phyloP scores from a whole-genome alignment of 37 sponge, comb jelly and placozoan species.

The Dysidea cf. avara region DNA sequence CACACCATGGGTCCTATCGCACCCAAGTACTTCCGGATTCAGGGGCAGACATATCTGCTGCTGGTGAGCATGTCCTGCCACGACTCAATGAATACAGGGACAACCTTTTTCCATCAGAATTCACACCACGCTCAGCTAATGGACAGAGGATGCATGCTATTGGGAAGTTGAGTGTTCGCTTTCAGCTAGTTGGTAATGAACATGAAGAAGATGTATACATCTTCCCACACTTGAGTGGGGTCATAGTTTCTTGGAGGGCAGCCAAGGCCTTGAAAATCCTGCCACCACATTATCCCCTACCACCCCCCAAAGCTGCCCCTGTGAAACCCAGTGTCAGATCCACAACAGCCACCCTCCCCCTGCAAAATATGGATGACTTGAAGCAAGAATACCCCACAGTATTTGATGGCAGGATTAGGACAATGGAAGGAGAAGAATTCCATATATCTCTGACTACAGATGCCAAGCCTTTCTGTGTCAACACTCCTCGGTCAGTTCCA shows the following conservation, averaged over 20 bases:
- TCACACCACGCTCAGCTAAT: conserved; percentile 6
- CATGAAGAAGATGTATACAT: conserved; percentile 7
- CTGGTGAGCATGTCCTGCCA: background rate
- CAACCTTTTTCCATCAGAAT: conserved; percentile 20
- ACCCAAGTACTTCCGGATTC: conserved; percentile 6
- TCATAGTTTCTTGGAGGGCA: conserved; percentile 2
- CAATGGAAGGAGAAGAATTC: conserved; percentile 10
- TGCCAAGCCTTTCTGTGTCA: too few species aligned
- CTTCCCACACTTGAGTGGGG: background rate
- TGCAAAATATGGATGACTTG: background rate
- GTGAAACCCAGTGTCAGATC: too few species aligned
- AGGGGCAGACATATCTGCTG: conserved; percentile 12
- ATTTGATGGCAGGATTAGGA: conserved; percentile 1
- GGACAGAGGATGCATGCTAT: conserved; percentile 8
- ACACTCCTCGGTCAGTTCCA: too few species aligned
- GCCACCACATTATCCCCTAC: conserved; percentile 11
- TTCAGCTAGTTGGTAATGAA: background rate
- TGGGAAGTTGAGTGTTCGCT: conserved; percentile 7
- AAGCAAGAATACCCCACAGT: background rate
- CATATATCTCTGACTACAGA: background rate
- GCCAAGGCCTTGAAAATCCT: conserved; percentile 5
- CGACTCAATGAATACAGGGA: background rate
- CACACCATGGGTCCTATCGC: background rate
- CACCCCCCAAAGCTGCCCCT: background rate
- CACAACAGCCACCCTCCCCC: background rate